phyloP scores from a whole-genome alignment of 2,797 vertebrate species.

The Eulemur albifrons region DNA sequence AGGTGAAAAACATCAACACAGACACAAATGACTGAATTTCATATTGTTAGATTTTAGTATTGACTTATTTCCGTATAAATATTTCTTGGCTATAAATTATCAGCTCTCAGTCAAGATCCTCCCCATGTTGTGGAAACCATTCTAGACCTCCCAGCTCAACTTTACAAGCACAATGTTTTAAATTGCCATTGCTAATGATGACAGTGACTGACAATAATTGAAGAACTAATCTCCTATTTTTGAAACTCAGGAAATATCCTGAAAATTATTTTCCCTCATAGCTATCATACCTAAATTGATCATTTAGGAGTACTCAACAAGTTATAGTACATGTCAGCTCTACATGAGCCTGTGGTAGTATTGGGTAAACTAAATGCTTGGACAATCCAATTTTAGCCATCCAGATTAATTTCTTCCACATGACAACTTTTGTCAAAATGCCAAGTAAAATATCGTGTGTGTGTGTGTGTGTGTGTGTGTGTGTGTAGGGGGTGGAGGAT shows the following conservation, averaged over 20 bases:
- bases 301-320: background rate
- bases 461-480: background rate
- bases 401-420: constrained; percentile 3
- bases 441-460: background rate
- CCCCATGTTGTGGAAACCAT: background rate
- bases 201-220: background rate
- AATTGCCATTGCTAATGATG: background rate
- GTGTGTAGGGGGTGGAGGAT: too few relatives aligned
- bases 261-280: background rate
- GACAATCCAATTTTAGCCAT: background rate
- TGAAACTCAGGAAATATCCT: background rate
- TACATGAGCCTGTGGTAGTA: background rate
- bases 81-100: background rate
- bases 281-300: background rate
- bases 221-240: background rate
- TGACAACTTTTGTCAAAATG: background rate
- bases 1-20: background rate
- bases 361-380: background rate
- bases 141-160: background rate
- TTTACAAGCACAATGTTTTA: background rate
- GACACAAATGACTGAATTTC: background rate
- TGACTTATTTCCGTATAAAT: background rate
- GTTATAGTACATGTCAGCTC: background rate
- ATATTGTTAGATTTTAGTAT: background rate
- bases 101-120: background rate